Base-by-base conservation (phyloP, 2,888 invertebrate genomes). In the Pomacea canaliculata region DNA sequence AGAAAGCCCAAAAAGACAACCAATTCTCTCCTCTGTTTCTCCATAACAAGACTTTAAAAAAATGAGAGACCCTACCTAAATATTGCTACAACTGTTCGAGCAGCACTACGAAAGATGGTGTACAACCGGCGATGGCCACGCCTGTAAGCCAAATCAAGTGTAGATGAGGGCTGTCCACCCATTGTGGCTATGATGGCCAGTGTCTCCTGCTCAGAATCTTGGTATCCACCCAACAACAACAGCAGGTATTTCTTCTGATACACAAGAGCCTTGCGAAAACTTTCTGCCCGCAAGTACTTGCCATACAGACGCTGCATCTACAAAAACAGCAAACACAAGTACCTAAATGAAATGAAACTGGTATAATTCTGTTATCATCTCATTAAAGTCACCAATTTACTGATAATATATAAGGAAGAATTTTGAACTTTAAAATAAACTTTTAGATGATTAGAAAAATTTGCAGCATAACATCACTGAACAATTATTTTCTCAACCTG, bases 201-300 rank as follows among this genome's bases (percentile, higher is more conserved):
- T 0, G 93, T 93, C 84, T 89, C 93, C 82, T 85, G 91, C 80
- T 90, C 90, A 23, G 86, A 85, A 76, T 90, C 91, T 88, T 93
- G 93, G 92, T 91, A 94, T 68, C 92, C 93, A 80, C 88, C 91
- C 68, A 96, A 88, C 78, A 95, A 93, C 23, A 94, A 93, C 81
- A 95, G 93, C 74, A 98, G 91, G 90, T 97, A 97, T 37, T 95
- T 93, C 91, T 98, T 98, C 92, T 98, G 98, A 93, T 95, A 97
- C 73, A 95, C 93, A 74, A 98, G 92, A 19, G 97, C 95, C 90
- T 96, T 97, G 78, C 95, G 93, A 85, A 95, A 95, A 87, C 96
- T 96, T 89, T 97, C 96, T 8, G 95, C 93, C 59, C 95, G 93
- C 82, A 96, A 91, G 88, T 94, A 96, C 85, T 94, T 94, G 23